Base-by-base conservation (phyloP, 2,113 vertebrate species). In the Serilophus lunatus region DNA sequence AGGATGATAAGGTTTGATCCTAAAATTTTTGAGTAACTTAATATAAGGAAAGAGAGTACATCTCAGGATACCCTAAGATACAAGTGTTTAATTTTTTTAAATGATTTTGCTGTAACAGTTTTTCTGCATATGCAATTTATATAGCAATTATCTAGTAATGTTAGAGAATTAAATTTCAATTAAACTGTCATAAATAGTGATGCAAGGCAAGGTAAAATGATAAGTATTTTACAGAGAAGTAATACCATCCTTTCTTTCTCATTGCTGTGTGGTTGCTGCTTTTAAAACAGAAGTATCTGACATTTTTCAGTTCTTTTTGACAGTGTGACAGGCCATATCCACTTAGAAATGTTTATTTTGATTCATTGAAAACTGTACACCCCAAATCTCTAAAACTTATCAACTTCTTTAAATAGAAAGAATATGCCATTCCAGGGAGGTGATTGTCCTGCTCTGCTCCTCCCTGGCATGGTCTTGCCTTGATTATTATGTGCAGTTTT, bases 51-150 rank as follows among this genome's bases (percentile, higher is more conserved):
- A 72, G 17, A 35, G 9, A 10, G 38, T 54, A 6, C 33, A 22
- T 50, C 20, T 50, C 71, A 56, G 51, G 24, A 61, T 65, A 69
- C 9, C 18, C 12, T 51, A 51, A 82, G 35, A 61, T 53, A 44
- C 0, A 0, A 74, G 35, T 44, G 12, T 33, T 63, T 40, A 0
- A 9, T 31, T 57, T 47, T 80, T 63, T 44, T 23, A n/a, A 63
- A 40, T 49, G 4, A 49, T 70, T 76, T 76, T 74, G 9, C 13
- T 77, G 8, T 87, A 70, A 60, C 10, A 22, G 6, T 40, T 85
- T 78, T 85, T 70, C 16, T 71, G 19, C 1, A 0, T 69, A 68
- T 45, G 8, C 33, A 69, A 50, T 80, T 90, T 83, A 35, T 83
- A 35, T 9, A 77, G 18, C 36, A 72, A 45, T 82, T 88, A 36